Evolutionary conservation across 2,888 invertebrate species (phyloP), one percentile per base, ranked within the genome.

Genomic region (Eucriotettix oculatus): DNA sequence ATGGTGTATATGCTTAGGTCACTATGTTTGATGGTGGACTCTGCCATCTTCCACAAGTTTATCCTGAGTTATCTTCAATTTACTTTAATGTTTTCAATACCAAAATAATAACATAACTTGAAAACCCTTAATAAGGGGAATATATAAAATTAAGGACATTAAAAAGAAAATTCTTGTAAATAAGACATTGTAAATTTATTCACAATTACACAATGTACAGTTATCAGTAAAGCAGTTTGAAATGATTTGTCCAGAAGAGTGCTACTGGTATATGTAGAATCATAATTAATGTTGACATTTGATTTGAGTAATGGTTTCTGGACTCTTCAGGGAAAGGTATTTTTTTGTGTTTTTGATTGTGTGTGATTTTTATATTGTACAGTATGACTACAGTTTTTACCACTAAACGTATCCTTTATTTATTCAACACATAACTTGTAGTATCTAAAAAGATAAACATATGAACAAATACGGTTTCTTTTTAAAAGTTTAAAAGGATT

Each of bases 181-280:
- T 64, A 64, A 65, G 64, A 66, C 64, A 65, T 63, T 64, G 62
- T 65, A 66, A 65, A 65, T 65, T 64, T 66, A 66, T 65, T 65
- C 66, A 65, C 65, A 66, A 63, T 65, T 65, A 66, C 66, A 66
- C 66, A 66, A 66, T 66, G 62, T 66, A 66, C 65, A 66, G 64
- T 65, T 61, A 66, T 64, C 61, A 62, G 61, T 62, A 63, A 61
- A 63, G 63, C 59, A 62, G 60, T 60, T 65, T 62, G 54, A 64
- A 64, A 64, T 62, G 56, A 64, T 60, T 57, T 55, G 60, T 64
- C 63, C 59, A 61, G 59, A 60, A 64, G 59, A 17, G 62, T 58
- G 58, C 58, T 62, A 60, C 57, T 63, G 62, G 60, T 57, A 53
- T 41, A 52, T 57, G 52, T 61, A 61, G 55, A 44, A 29, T 29